Conservation (phyloP, 2,113 vertebrate species). For the Mus pahari region DNA sequence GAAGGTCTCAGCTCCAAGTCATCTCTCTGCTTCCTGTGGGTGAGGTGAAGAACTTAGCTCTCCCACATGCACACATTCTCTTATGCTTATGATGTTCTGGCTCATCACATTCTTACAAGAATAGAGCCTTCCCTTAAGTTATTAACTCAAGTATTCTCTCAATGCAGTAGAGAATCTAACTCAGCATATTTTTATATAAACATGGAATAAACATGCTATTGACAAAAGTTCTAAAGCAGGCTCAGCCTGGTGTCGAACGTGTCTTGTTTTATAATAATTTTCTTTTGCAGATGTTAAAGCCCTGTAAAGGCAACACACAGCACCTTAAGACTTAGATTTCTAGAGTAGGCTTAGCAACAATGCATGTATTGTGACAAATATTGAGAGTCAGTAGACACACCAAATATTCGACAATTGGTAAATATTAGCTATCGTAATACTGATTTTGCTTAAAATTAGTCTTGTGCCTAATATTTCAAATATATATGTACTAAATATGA, state of each 20-base stretch:
- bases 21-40: not conserved
- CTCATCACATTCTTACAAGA: not conserved
- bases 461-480: not conserved
- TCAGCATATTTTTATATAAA: not conserved
- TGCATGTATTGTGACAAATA: not conserved
- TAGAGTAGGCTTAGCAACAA: not conserved
- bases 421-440: not conserved
- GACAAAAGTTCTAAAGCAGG: not conserved
- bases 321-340: not conserved
- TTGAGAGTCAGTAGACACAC: not conserved
- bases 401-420: not conserved
- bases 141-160: not conserved
- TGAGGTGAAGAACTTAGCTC: not conserved
- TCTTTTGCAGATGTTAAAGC: not conserved
- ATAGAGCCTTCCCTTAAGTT: not conserved
- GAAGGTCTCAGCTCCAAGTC: no score
- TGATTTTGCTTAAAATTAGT: not conserved
- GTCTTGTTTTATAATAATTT: no score
- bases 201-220: not conserved
- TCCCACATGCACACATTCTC: not conserved
- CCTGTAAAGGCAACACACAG: not conserved
- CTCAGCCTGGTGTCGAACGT: not conserved
- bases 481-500: not conserved
- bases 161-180: not conserved
- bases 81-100: not conserved